Evolutionary conservation across 2,888 invertebrate species (phyloP).

Genomic region (Pristionchus japonicus): DNA sequence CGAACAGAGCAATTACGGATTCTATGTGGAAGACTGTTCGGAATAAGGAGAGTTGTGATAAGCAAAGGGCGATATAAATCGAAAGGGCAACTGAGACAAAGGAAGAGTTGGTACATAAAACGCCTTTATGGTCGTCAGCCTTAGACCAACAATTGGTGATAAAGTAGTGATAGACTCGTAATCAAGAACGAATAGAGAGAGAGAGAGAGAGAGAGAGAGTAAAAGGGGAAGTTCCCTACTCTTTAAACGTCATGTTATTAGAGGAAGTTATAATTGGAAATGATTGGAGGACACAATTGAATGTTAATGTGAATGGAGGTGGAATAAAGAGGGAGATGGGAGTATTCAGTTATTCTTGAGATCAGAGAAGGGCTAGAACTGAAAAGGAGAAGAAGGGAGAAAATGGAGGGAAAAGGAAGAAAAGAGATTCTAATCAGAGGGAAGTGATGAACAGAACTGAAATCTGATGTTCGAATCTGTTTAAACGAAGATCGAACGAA

Average conservation of each 20-base stretch:
- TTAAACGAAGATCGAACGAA: not conserved
- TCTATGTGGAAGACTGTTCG: no score
- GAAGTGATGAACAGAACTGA: slow-evolving; percentile 26
- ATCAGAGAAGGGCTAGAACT: not conserved
- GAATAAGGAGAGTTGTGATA: no score
- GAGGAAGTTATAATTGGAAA: slow-evolving; percentile 28
- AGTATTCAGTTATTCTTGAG: not conserved
- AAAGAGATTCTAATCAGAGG: slow-evolving; percentile 9
- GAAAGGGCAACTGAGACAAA: not conserved
- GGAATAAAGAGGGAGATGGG: not conserved
- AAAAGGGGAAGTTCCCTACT: not conserved
- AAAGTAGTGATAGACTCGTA: slow-evolving; percentile 35
- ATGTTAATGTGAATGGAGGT: not conserved
- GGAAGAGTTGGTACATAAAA: not conserved
- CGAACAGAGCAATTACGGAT: no score
- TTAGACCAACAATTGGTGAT: slow-evolving; percentile 27
- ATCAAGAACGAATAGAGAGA: not conserved
- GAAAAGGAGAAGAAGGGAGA: not conserved
- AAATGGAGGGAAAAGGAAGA: not conserved
- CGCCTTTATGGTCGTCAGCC: not conserved
- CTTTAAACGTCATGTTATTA: slow-evolving; percentile 24
- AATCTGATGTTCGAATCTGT: not conserved
- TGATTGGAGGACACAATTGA: not conserved
- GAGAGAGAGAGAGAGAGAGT: no score
- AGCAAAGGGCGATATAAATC: not conserved